Percentiles rank a stretch among this genome's conserved stretches.
Evolutionary conservation across 2,113 vertebrate genomes (phyloP).

Genomic region (Nanorana parkeri): DNA sequence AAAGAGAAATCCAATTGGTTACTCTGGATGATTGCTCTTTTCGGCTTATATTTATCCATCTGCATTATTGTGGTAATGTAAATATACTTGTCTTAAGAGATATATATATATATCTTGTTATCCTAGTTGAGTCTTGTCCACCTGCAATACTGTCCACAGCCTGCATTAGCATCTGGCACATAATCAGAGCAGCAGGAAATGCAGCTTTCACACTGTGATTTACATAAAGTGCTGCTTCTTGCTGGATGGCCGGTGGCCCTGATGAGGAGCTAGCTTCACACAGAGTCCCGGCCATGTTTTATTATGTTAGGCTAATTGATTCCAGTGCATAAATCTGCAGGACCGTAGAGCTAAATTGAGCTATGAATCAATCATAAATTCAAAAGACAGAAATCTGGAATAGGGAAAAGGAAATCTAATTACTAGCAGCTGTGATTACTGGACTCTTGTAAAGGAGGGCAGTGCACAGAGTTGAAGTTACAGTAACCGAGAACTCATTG

Average conservation of each 20-base stretch:
- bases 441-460: constrained; percentile 2
- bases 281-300: constrained; percentile 23
- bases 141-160: neutral
- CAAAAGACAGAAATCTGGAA: neutral
- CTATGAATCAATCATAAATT: constrained; percentile 46
- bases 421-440: constrained; percentile 19
- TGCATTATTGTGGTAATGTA: too few species aligned
- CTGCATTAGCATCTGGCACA: neutral
- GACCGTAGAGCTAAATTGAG: neutral
- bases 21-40: too few species aligned
- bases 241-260: constrained; percentile 18
- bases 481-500: constrained; percentile 6
- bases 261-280: neutral
- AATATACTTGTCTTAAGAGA: too few species aligned
- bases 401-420: constrained; percentile 19
- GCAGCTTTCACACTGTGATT: neutral
- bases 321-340: constrained; percentile 30
- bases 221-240: neutral
- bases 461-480: neutral
- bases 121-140: neutral
- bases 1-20: too few species aligned
- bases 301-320: constrained; percentile 52
- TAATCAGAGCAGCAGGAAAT: constrained; percentile 8
- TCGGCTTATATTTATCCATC: too few species aligned
- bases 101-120: too few species aligned